These are phyloP conservation scores for Petroica traversi DNA, from an alignment of 2,113 vertebrate species.

Conservation along the genomic window DNA sequence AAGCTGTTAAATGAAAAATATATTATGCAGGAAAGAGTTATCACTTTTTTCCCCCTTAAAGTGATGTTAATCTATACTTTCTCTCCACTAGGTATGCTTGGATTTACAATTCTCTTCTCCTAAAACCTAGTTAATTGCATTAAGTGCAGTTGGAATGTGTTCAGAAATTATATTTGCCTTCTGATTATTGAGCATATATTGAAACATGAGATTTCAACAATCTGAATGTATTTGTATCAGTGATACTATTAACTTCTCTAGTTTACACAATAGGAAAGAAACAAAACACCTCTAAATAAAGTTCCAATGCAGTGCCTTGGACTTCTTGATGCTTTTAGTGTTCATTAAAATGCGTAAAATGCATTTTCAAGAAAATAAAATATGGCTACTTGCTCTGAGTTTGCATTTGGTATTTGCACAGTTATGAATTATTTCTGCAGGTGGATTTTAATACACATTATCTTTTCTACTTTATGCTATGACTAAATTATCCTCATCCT, in stretches of 20 bases:
- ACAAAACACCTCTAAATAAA: background rate
- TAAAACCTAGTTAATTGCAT: background rate
- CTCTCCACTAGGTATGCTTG: background rate
- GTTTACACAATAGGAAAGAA: background rate
- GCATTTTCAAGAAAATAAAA: background rate
- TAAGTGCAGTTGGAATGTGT: background rate
- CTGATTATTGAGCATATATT: background rate
- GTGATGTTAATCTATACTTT: background rate
- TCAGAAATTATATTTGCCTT: background rate
- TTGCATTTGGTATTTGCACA: background rate
- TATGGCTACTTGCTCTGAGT: background rate
- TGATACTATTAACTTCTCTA: background rate
- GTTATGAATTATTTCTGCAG: background rate
- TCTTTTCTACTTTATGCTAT: background rate
- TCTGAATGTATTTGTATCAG: background rate
- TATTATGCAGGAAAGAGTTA: background rate
- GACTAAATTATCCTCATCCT: background rate
- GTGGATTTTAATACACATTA: background rate
- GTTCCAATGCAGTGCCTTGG: background rate
- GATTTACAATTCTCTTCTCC: background rate
- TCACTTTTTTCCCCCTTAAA: accelerated
- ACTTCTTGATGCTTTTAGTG: background rate
- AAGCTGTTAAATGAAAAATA: background rate
- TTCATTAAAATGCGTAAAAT: background rate
- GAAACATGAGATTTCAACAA: background rate